Evolutionary conservation across 2,888 invertebrate species (phyloP), one percentile per base, ranked within the genome.

Genomic region (Dermolepida albohirtum): DNA sequence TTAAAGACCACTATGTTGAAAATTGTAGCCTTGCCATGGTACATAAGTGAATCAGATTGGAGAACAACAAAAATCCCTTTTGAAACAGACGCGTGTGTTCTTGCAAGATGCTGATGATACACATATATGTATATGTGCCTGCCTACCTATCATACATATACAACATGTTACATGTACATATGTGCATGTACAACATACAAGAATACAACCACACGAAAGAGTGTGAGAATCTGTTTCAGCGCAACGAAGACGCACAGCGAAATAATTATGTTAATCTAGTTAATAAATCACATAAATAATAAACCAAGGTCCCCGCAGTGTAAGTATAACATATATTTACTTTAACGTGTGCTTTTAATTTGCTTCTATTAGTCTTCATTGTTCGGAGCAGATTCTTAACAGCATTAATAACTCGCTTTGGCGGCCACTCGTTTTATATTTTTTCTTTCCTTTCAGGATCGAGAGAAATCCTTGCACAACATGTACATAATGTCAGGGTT

Each of bases 221-320:
- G 59, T 62, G 59, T 62, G 59, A 62, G 59, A 62, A 62, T 62
- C 47, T 16, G 47, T 62, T 62, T 29, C 39, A 47, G 47, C 29
- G 47, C 14, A 41, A 10, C 57, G 57, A 43, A 47, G 47, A 62
- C 47, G 59, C 59, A 44, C 51, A 52, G 54, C 51, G 52, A 64
- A 51, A 64, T 64, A 64, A 64, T 64, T 64, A 54, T 64, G 64
- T 64, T 64, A 64, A 64, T 64, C 64, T 64, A 54, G 41, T 64
- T 69, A 72, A 72, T 72, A 72, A 72, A 72, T 70, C 70, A 69
- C 67, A 70, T 55, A 67, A 70, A 69, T 64, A 70, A 72, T 71
- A 70, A 70, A 63, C 68, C 71, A 65, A 68, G 70, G 71, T 66
- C 68, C 63, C 52, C 57, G 57, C 59, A 62, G 47, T 62, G 65